Conservation (phyloP, 2,797 vertebrate species). For the Cichlasoma orientale region DNA sequence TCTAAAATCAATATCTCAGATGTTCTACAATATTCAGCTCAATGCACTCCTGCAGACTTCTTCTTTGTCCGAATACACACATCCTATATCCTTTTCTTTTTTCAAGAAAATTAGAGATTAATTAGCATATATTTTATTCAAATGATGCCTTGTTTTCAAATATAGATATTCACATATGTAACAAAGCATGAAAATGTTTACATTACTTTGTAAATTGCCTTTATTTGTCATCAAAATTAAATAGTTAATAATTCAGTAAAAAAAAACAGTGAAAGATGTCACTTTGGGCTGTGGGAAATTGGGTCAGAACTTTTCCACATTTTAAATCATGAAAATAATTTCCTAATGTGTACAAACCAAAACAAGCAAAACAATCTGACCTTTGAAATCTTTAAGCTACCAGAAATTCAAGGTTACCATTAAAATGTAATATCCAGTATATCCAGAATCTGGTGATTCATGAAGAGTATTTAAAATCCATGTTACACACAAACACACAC, state of each 20-base stretch:
- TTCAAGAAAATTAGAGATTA: not conserved
- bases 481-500: conserved; percentile 13
- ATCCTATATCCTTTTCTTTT: not conserved
- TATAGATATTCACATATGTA: not conserved
- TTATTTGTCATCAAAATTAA: not conserved
- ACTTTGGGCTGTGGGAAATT: too few relatives aligned
- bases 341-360: not conserved
- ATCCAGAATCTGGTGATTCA: conserved; percentile 20
- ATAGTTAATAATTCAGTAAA: not conserved
- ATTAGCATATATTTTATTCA: not conserved
- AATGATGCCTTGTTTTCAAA: not conserved
- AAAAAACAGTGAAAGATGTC: too few relatives aligned
- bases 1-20: conserved; percentile 21
- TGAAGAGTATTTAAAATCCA: conserved; percentile 19
- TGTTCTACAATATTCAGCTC: not conserved
- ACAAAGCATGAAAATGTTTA: not conserved
- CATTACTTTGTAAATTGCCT: not conserved
- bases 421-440: conserved; percentile 22
- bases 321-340: too few relatives aligned
- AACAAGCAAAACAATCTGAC: not conserved
- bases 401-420: not conserved
- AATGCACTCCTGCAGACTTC: conserved; percentile 12
- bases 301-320: too few relatives aligned
- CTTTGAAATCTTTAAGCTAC: not conserved
- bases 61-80: not conserved